Base-by-base conservation (phyloP, 2,113 vertebrate species). In the Poeciliopsis occidentalis region DNA sequence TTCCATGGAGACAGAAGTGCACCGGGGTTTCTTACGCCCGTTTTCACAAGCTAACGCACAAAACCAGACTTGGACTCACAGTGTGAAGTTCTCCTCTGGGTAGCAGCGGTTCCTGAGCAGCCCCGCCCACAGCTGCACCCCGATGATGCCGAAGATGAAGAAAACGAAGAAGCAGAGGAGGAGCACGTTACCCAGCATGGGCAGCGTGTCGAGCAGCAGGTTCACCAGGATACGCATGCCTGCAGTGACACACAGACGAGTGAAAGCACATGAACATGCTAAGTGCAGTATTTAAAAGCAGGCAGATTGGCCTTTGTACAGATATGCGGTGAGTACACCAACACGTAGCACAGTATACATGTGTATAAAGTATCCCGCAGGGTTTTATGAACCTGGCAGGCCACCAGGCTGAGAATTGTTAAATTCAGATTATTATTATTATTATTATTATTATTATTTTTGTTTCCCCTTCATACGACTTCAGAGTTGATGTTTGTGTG, bases 91-190 rank as follows among this genome's bases (percentile, higher is more conserved):
- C 57, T 93, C 89, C 80, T 91, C 75, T 1, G 89, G 91, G 87
- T 91, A 93, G 83, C 92, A 93, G 79, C 92, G 90, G 87, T 93
- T 93, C 68, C 92, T 88, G 75, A 93, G 91, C 1, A 92, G 88
- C 72, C 92, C 92, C 34, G 92, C 92, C 92, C 92, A 93, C 79
- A 93, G 83, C 81, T 93, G 92, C 34, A 93, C 92, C 4, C 92
- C 92, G 17, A 93, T 93, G 86, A 93, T 92, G 69, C 92, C 92
- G n/a, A 93, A 93, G 84, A 93, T 93, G 83, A 93, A 93, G 88
- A 93, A 93, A 77, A 93, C 92, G 1, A 93, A 93, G 85, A 93
- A 93, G 80, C 92, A 93, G 67, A 93, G 91, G 57, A 93, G 90
- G 51, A 93, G 90, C 63, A 93, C 92, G 31, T 93, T 93, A 0